These are phyloP conservation scores for Atopsyche davidsoni DNA, from an alignment of 1,140 invertebrate genomes.

Conservation along the genomic window DNA sequence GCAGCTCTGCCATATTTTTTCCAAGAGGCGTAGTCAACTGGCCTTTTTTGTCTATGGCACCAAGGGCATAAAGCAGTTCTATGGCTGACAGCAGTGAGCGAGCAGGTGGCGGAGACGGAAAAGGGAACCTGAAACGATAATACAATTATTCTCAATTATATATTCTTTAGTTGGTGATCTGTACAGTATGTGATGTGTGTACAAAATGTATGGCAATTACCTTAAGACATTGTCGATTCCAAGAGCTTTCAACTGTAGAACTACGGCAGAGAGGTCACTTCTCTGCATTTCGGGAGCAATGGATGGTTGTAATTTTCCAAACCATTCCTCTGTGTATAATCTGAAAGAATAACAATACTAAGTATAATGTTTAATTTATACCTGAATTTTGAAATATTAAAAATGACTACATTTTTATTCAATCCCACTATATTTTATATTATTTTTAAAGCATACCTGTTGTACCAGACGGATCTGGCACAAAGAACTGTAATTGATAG, in stretches of 20 bases:
- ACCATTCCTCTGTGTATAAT: constrained; percentile 75
- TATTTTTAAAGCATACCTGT: no score
- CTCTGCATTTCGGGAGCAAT: constrained; percentile 92
- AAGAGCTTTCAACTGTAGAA: constrained; percentile 91
- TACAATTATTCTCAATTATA: background rate
- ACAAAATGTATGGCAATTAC: constrained; percentile 26
- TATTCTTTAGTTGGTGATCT: background rate
- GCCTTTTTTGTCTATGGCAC: constrained; percentile 74
- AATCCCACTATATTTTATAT: no score
- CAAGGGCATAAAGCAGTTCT: constrained; percentile 83
- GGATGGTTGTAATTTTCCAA: constrained; percentile 58
- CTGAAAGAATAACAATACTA: constrained; percentile 39
- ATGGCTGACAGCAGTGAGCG: constrained; percentile 79
- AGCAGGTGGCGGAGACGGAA: constrained; percentile 83
- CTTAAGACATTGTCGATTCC: constrained; percentile 85
- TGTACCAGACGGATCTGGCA: no score
- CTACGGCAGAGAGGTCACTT: constrained; percentile 74
- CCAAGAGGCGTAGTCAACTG: constrained; percentile 77
- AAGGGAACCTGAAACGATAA: constrained; percentile 58
- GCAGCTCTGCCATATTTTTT: constrained; percentile 86
- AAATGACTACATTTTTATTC: no score
- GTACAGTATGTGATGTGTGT: background rate
- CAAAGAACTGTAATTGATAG: no score
- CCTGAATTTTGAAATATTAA: no score
- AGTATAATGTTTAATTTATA: background rate